These are phyloP conservation scores for Papilio protenor DNA, from an alignment of 2,888 invertebrate species.

Conservation along the genomic window DNA sequence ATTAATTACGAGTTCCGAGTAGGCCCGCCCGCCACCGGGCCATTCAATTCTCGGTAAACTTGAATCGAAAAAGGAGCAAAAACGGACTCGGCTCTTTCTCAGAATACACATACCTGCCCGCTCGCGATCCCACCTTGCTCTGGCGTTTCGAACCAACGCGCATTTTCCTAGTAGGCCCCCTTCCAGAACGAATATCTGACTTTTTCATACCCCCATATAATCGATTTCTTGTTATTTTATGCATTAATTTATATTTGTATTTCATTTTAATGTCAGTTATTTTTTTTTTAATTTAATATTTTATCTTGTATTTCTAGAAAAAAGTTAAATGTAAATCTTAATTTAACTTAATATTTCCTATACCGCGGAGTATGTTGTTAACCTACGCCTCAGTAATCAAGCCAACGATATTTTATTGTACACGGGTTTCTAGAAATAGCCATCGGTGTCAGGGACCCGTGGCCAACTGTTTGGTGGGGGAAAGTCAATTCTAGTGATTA, in stretches of 20 bases:
- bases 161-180: conserved; percentile 66
- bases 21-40: conserved; percentile 82
- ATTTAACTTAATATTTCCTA: neutral
- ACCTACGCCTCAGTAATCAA: conserved; percentile 18
- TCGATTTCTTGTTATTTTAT: conserved; percentile 37
- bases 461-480: conserved; percentile 20
- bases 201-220: conserved; percentile 48
- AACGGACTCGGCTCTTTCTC: conserved; percentile 76
- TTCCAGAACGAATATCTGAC: conserved; percentile 47
- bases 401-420: conserved; percentile 29
- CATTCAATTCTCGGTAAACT: conserved; percentile 82
- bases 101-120: conserved; percentile 80
- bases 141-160: conserved; percentile 67
- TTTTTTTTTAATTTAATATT: neutral
- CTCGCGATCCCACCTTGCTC: conserved; percentile 74
- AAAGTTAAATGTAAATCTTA: neutral
- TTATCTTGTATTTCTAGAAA: neutral
- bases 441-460: conserved; percentile 22
- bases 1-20: conserved; percentile 84
- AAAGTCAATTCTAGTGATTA: conserved; percentile 18
- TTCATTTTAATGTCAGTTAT: conserved; percentile 6
- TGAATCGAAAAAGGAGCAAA: conserved; percentile 84
- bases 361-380: neutral
- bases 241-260: neutral
- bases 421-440: conserved; percentile 23